Evolutionary conservation across 2,113 vertebrate species (phyloP), one percentile per base, ranked within the genome.

Genomic region (Casuarius casuarius): DNA sequence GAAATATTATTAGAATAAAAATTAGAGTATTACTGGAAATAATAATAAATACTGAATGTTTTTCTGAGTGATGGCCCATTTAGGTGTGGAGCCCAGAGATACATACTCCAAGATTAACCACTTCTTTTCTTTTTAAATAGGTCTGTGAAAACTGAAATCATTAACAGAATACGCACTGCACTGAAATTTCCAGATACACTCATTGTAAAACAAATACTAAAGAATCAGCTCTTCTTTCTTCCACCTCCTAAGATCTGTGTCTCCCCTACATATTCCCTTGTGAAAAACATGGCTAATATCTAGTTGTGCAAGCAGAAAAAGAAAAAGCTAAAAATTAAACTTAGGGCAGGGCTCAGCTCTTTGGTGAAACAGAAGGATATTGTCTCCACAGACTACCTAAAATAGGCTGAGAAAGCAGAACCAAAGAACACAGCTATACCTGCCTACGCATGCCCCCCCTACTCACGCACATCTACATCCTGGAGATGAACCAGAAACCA

Each of bases 111-210:
- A 67, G 95, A 96, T 89, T 70, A 95, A 96, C 74, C 74, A 40
- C 71, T 78, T 46, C 46, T 94, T 94, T 95, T 81, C 83, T 89
- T 95, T 96, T 83, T 91, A 92, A 94, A 92, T 77, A 95, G 84
- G 54, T 51, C 49, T 85, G 56, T 85, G 68, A 94, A 94, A 94
- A 72, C 72, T 67, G 74, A 74, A 7, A 63, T 95, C 63, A 83
- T 95, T 95, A 92, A 59, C 28, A 87, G 61, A 70, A 85, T 77
- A 94, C 1, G 68, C 87, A 29, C 38, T 74, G 81, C 49, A 95
- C 49, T 71, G 74, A 80, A 94, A 91, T 85, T 83, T 77, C 67
- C 81, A 95, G 46, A 63, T 18, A 51, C 7, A 51, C 18, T 46
- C 61, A 56, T 19, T 83, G 42, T 28, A 48, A 85, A 89, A 49